Conservation (phyloP, 1,140 invertebrate species). For the Drosophila teissieri region DNA sequence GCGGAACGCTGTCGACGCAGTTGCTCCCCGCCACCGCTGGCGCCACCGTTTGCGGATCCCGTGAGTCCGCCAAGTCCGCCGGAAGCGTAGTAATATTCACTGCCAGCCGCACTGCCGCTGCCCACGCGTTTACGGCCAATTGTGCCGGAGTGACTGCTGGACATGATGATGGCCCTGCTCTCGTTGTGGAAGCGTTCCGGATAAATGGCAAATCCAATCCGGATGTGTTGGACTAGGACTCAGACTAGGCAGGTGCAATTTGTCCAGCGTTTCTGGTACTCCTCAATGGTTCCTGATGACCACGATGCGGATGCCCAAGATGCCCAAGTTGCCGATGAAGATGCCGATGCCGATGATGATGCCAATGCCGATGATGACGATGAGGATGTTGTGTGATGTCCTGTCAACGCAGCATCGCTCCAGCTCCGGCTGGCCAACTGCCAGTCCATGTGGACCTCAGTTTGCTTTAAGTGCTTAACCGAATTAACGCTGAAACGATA, state of each 20-base stretch:
- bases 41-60: neutral
- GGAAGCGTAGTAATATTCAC: conserved; percentile 75
- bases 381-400: neutral
- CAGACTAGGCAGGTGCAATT: conserved; percentile 14
- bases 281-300: too few species aligned
- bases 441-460: conserved; percentile 18
- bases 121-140: conserved; percentile 84
- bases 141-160: conserved; percentile 83
- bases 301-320: too few species aligned
- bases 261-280: neutral
- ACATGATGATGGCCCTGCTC: conserved; percentile 39
- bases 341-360: neutral
- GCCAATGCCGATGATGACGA: neutral
- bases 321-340: neutral
- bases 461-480: conserved; percentile 77
- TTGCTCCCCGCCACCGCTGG: conserved; percentile 53
- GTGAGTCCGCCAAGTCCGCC: conserved; percentile 13
- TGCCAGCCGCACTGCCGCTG: conserved; percentile 74
- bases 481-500: conserved; percentile 82
- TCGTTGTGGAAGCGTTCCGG: too few species aligned
- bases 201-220: too few species aligned
- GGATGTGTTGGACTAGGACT: too few species aligned
- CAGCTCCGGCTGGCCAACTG: conserved; percentile 12
- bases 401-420: conserved; percentile 27
- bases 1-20: conserved; percentile 87